Evolutionary conservation across 2,113 vertebrate genomes (phyloP).

Genomic region (Lepidiolamprologus cunningtoni): DNA sequence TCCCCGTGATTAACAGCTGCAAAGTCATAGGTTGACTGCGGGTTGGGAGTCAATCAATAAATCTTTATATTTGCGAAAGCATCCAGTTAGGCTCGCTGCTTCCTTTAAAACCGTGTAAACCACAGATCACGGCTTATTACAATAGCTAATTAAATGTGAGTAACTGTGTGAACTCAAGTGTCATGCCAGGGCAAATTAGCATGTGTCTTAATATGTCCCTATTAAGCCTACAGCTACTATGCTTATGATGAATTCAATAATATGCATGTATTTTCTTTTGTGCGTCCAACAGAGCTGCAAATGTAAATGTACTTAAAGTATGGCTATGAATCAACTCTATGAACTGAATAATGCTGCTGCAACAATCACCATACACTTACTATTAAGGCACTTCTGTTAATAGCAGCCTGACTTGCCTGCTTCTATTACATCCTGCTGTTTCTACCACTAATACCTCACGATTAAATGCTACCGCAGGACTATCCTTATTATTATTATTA

Average conservation of each 20-base stretch:
- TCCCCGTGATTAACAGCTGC: slow-evolving; percentile 11
- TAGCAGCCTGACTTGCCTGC: neutral
- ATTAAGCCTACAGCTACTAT: neutral
- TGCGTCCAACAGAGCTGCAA: neutral
- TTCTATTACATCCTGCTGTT: neutral
- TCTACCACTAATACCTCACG: neutral
- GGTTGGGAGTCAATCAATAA: neutral
- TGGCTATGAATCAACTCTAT: neutral
- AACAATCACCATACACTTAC: neutral
- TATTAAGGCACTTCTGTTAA: neutral
- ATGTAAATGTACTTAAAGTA: neutral
- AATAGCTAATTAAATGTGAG: neutral
- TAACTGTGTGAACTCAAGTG: neutral
- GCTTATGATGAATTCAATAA: neutral
- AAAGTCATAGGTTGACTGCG: slow-evolving; percentile 21
- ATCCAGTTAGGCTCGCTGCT: neutral
- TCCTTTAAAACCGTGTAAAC: neutral
- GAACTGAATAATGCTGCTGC: neutral
- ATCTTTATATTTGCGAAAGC: neutral
- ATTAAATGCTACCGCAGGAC: neutral
- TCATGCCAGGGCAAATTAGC: neutral
- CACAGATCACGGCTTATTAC: neutral
- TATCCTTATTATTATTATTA: neutral
- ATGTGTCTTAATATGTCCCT: neutral
- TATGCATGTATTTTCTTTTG: neutral